Base-by-base conservation (phyloP, 2,888 invertebrate genomes). In the Fragum fragum region DNA sequence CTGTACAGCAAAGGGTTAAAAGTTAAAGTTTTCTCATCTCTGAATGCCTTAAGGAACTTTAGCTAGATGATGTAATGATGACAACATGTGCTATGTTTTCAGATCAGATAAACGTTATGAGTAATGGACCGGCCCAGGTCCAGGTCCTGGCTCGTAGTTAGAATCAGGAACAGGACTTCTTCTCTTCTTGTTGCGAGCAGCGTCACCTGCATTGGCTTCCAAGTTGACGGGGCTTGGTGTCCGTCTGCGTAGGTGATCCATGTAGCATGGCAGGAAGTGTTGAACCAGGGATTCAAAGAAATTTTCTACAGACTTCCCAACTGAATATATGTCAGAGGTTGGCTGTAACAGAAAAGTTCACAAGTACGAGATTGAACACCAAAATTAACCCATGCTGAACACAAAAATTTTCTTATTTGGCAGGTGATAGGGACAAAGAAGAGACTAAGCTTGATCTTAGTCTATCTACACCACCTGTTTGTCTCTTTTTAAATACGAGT, bases 251-350 rank as follows among this genome's bases (percentile, higher is more conserved):
- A 87, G 70, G 18, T 83, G 81, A 23, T 87, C 80, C 18, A 87
- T 59, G 70, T 91, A 92, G 53, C 90, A 91, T 0, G 93, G 93
- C 59, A 93, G 79, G 73, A 89, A 91, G 32, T 89, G 89, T 36
- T 89, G 87, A 23, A 93, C 88, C 28, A 92, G 83, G 6, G 88
- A 87, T 61, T 93, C 92, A 81, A 92, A 93, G 66, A 87, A 90
- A n/a, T 77, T 79, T 47, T 90, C 88, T n/a, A 93, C 87, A 23
- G 83, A 85, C 59, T 90, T 90, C 7, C 93, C 93, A 18, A 92
- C 91, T 73, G 90, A 89, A 28, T 91, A 92, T 36, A 93, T 91
- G 71, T 93, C 93, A 26, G 93, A 92, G 1, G 86, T 83, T 42
- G 88, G 85, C 92, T 92, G 90, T 14, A 85, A 86, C 26, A 39